Conservation (phyloP, 2,797 vertebrate species). For the Chaenodraco wilsoni region DNA sequence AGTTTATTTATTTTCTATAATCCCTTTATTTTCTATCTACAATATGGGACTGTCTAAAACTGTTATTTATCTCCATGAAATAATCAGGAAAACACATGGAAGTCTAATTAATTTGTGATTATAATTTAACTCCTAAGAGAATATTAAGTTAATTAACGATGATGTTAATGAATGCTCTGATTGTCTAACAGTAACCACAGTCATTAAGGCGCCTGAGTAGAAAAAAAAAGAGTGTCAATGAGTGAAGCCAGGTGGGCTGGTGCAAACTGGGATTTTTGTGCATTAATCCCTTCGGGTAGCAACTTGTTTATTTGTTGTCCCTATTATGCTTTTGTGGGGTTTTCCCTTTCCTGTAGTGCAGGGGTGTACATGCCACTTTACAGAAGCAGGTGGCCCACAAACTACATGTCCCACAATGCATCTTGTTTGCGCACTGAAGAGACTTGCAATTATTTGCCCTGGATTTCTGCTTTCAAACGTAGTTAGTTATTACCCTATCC, state of each 20-base stretch:
- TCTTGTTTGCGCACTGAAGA: too few relatives aligned
- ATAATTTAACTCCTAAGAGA: conserved; percentile 34
- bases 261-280: too few relatives aligned
- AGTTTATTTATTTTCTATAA: not conserved
- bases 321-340: too few relatives aligned
- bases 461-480: too few relatives aligned
- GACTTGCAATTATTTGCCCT: too few relatives aligned
- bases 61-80: conserved; percentile 25
- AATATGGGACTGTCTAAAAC: not conserved
- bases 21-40: not conserved
- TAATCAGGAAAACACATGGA: conserved; percentile 34
- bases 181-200: conserved; percentile 36
- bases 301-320: too few relatives aligned
- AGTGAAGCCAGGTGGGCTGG: not conserved
- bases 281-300: too few relatives aligned
- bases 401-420: too few relatives aligned
- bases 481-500: too few relatives aligned
- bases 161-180: conserved; percentile 47
- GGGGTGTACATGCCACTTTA: too few relatives aligned
- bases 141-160: conserved; percentile 45
- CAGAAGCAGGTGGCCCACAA: too few relatives aligned
- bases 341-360: too few relatives aligned
- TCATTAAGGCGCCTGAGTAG: conserved; percentile 14
- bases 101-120: conserved; percentile 50
- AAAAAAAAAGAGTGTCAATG: conserved; percentile 5